Percentiles rank a stretch among this genome's conserved stretches.
Conservation (phyloP, 2,113 vertebrate species). For the Setophaga coronata region DNA sequence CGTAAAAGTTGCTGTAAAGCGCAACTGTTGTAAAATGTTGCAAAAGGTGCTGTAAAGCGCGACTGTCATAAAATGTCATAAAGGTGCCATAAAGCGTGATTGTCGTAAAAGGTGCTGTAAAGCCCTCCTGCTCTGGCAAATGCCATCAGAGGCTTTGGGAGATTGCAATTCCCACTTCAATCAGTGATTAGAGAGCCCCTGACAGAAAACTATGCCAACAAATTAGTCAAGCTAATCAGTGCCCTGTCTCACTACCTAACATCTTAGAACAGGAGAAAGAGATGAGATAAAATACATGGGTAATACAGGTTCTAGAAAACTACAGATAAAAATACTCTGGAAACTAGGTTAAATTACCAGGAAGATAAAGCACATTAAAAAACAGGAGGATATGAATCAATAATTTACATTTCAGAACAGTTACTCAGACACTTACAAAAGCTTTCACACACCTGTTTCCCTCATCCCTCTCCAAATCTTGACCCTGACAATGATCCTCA, state of each 20-base stretch:
- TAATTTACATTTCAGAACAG: slow-evolving; percentile 14
- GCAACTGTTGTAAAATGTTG: no score
- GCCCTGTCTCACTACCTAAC: not conserved
- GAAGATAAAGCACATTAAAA: slow-evolving; percentile 23
- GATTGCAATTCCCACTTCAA: not conserved
- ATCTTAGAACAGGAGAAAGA: not conserved
- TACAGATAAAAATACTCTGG: slow-evolving; percentile 4
- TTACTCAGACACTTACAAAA: not conserved
- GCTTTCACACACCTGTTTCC: not conserved
- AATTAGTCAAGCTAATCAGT: slow-evolving; percentile 45
- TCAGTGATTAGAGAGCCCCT: not conserved
- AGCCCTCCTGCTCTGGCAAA: accelerated
- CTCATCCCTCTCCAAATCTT: not conserved
- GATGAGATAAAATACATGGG: not conserved
- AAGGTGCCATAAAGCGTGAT: no score
- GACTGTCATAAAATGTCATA: no score
- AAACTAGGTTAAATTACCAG: slow-evolving; percentile 38
- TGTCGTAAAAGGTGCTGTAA: no score
- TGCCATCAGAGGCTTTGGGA: not conserved
- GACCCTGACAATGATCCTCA: not conserved
- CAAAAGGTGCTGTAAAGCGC: no score
- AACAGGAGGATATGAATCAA: slow-evolving; percentile 12
- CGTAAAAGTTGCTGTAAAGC: no score
- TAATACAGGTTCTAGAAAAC: not conserved
- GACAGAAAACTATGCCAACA: not conserved